Base-by-base conservation (phyloP, 2,888 invertebrate genomes). In the Bombylius discolor region DNA sequence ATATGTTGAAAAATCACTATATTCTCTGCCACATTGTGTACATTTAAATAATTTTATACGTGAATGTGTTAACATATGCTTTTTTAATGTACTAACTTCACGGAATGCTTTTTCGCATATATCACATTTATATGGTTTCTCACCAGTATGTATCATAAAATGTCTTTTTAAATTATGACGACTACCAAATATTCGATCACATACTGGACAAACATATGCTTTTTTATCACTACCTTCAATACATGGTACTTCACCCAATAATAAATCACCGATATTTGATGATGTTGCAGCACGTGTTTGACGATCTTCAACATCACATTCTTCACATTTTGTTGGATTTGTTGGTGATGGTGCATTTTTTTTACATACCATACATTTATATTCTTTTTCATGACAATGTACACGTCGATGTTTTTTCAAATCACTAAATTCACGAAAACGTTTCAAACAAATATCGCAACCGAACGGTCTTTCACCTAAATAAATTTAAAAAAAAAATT, bases 121-220 rank as follows among this genome's bases (percentile, higher is more conserved):
- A 52, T 62, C 64, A 59, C 73, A 73, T 55, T 66, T 68, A 56
- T 56, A 73, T 0, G 73, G 73, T 52, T 73, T 73, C 53, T 73
- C 73, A 5, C 70, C 73, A 0, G 73, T 73, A 56, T 73, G 73
- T 31, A 73, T 73, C 73, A 73, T 73, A 52, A 70, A 69, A 57
- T 73, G 73, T 0, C 73, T 69, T 53, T 72, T 72, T 1, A 73
- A 66, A 61, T 73, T 73, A 58, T 73, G 73, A 0, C 72, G 66
- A 5, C 71, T 72, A 11, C 73, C 73, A 56, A 73, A 73, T 5
- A 69, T 67, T 4, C 73, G 67, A 58, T 70, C 67, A 42, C 73
- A 73, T n/a, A 72, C 58, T 2, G 72, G 69, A 47, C 73, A 73
- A 11, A 70, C 64, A 59, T 70, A 73, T 44, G 68, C 67, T 51